Evolutionary conservation across 1,140 invertebrate species (phyloP), one percentile per base, ranked within the genome.

Genomic region (Philotrypesis tridentata): DNA sequence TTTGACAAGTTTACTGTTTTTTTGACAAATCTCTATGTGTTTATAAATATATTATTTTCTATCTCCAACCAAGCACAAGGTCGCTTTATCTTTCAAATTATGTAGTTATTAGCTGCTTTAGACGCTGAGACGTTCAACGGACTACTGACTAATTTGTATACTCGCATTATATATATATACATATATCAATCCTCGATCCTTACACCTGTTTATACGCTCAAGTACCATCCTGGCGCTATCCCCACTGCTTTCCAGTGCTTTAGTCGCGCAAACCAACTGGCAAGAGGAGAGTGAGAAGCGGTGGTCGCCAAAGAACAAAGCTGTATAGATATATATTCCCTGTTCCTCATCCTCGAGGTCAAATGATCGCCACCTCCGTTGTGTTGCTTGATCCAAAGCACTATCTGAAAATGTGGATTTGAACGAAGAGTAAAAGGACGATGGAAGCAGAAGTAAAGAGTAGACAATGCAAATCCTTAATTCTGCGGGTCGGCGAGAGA

Each of bases 51-150:
- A 23, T 61, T 71, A 78, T 29, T 72, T 70, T 48, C 40, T 43
- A n/a, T 68, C 14, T 60, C 63, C 25, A 65, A 80, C 25, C 82
- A 83, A 83, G 82, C 82, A 83, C 82, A 83, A 83, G 77, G 82
- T 83, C 82, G 82, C 73, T 83, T 80, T 74, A 79, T 33, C 21
- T 83, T 61, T 78, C 40, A 23, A 72, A 65, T 80, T 82, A 60
- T 31, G 87, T 90, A 91, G 87, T 87, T 85, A 86, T 87, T 90
- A 90, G 89, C 86, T 86, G 90, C 89, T 91, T 91, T 74, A 78
- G 70, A 78, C 37, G 74, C 63, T 74, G 23, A 40, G 68, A 83
- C 61, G 60, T 60, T 60, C 80, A 83, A 79, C 40, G 79, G 76
- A 86, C 75, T 68, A 79, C 78, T 77, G 55, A 85, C 55, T 85